These are phyloP conservation scores for Sebastes matsubarae DNA, from an alignment of 2,797 vertebrate species.

Conservation along the genomic window DNA sequence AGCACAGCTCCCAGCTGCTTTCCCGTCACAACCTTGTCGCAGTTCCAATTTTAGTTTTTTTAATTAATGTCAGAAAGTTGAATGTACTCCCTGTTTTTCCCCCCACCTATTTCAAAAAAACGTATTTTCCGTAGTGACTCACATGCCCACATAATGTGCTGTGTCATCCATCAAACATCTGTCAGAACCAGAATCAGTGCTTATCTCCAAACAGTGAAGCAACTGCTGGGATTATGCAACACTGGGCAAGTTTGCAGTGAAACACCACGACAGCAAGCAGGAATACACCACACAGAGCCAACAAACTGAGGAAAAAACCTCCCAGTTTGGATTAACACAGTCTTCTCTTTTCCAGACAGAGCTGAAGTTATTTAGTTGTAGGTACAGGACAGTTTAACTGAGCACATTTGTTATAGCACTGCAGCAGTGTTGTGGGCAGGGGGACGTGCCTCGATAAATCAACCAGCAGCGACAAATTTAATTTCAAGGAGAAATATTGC, in stretches of 20 bases:
- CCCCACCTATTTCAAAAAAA: constrained; percentile 4
- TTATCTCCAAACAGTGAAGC: constrained; percentile 7
- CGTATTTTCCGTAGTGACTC: background rate
- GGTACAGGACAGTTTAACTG: constrained; percentile 4
- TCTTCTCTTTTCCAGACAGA: background rate
- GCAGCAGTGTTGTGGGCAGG: constrained; percentile 20
- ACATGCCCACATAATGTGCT: background rate
- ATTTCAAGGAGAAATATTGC: constrained; percentile 68
- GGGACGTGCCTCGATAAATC: constrained; percentile 49
- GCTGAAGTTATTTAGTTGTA: constrained; percentile 1
- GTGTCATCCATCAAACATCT: constrained; percentile 5
- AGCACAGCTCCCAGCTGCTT: constrained; percentile 14
- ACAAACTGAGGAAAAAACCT: background rate
- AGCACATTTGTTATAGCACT: constrained; percentile 37
- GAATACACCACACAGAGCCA: background rate
- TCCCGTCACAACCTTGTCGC: background rate
- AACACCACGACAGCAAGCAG: background rate
- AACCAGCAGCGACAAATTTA: constrained; percentile 56
- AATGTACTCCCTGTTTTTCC: constrained; percentile 7
- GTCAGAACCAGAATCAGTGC: constrained; percentile 5
- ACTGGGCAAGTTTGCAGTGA: background rate
- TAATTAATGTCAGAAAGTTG: constrained; percentile 33
- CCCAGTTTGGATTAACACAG: background rate
- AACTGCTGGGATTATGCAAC: constrained; percentile 20
- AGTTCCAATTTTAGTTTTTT: constrained; percentile 1